phyloP scores from a whole-genome alignment of 2,797 vertebrate species.

The Harpagifer antarcticus region DNA sequence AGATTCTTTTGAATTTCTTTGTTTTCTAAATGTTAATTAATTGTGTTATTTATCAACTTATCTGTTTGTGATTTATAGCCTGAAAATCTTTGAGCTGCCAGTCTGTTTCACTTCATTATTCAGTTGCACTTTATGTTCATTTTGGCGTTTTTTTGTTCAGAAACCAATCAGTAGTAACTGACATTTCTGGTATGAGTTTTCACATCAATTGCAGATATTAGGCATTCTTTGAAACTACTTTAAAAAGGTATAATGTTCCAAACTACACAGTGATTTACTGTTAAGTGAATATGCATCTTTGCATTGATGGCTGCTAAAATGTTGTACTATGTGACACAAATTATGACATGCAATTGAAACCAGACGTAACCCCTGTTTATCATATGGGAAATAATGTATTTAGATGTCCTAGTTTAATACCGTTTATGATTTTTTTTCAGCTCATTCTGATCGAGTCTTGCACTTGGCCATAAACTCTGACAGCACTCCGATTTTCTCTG shows the following conservation, averaged over 20 bases:
- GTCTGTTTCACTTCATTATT: slow-evolving; percentile 1
- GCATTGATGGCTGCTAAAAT: not conserved
- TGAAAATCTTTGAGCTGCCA: not conserved
- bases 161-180: not conserved
- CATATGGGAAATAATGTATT: not conserved
- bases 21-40: not conserved
- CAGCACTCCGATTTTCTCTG: slow-evolving; percentile 80
- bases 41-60: not conserved
- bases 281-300: not conserved
- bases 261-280: not conserved
- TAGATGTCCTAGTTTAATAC: not conserved
- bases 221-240: not conserved
- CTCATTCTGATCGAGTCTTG: slow-evolving; percentile 83
- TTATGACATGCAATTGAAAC: not conserved
- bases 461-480: slow-evolving; percentile 78
- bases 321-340: not conserved
- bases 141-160: not conserved
- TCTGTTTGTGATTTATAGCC: not conserved
- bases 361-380: not conserved
- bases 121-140: not conserved
- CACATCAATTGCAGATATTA: not conserved
- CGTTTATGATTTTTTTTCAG: slow-evolving; percentile 55
- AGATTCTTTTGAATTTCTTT: not conserved
- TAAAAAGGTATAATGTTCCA: not conserved
- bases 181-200: not conserved